Base-by-base conservation (phyloP, 2,888 invertebrate species). In the Troides aeacus region DNA sequence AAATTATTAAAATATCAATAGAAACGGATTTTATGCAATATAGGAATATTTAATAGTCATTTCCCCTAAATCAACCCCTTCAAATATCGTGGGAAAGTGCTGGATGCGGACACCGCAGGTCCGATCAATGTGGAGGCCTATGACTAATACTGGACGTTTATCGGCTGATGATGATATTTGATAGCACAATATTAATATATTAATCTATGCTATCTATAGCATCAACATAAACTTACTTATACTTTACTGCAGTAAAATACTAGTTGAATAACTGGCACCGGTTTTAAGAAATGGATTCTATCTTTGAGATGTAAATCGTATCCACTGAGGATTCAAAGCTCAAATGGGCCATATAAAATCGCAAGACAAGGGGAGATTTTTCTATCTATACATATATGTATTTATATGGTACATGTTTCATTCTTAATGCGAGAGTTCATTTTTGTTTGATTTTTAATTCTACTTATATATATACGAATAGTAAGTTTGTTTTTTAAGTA, bases 261-360 rank as follows among this genome's bases (percentile, higher is more conserved):
- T 58, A 69, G 69, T 72, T 71, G 71, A 72, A 74, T 76, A 73
- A 65, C 71, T 71, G 65, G 72, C 60, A 70, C 70, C 68, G 73
- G 73, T 77, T 77, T 76, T 74, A n/a, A 75, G 71, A 74, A 77
- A 82, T 84, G 83, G 80, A 84, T 84, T 83, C 79, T 72, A 78
- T 79, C 84, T 87, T 87, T 87, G 87, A 85, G 72, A 86, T 87
- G 86, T 78, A 87, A 87, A 87, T 87, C 77, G 74, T 69, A 71
- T 78, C 79, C 78, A 81, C 78, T 64, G 79, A 77, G 81, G 79
- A 83, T 83, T 82, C 79, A 82, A 81, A 79, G 79, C 83, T 83
- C 77, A 84, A 83, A 84, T 81, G 79, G 83, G 76, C 74, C 79
- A 78, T 65, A 74, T 73, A 76, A 76, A 79, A 75, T 74, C 72